Conservation (phyloP, 1,140 invertebrate genomes). For the Prorops nasuta region DNA sequence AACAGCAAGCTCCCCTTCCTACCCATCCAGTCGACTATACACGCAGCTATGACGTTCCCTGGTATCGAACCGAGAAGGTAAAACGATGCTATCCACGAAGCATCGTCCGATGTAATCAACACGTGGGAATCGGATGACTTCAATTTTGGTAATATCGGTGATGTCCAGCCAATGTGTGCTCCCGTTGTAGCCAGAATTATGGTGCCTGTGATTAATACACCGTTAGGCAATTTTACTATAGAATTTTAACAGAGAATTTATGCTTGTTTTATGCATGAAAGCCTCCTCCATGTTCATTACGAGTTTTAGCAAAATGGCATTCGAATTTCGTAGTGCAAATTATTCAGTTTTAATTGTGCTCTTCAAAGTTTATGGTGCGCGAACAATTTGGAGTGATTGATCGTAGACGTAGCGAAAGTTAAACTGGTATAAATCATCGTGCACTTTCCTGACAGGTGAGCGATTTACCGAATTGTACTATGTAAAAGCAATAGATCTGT, state of each 20-base stretch:
- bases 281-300: no score
- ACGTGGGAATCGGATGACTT: constrained; percentile 43
- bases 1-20: constrained; percentile 53
- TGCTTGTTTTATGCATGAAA: no score
- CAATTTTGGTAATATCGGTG: constrained; percentile 54
- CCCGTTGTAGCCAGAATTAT: constrained; percentile 45
- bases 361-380: no score
- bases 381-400: no score
- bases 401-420: no score
- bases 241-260: background rate
- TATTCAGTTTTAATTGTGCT: no score
- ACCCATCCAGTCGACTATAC: constrained; percentile 61
- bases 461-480: no score
- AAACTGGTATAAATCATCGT: no score
- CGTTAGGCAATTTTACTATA: background rate
- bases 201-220: constrained; percentile 41
- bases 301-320: no score
- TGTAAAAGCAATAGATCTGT: no score
- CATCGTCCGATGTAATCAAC: constrained; percentile 46
- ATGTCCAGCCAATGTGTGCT: constrained; percentile 58
- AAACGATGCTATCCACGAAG: constrained; percentile 59
- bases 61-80: constrained; percentile 55
- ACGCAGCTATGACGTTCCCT: constrained; percentile 54
- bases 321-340: no score
- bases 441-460: no score